phyloP scores from a whole-genome alignment of 1,140 invertebrate genomes.

The Eriosoma lanigerum region DNA sequence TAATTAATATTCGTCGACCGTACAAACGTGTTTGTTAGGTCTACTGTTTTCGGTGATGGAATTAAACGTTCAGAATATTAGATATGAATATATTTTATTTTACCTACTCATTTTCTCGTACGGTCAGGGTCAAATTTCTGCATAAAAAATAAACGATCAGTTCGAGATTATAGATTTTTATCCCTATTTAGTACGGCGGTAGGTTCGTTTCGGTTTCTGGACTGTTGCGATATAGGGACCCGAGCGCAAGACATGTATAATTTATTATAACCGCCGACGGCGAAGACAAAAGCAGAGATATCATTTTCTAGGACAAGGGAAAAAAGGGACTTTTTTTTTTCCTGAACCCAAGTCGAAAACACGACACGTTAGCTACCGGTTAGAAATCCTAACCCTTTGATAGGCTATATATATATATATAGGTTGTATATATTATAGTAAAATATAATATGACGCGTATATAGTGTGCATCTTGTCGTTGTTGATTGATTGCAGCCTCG shows the following conservation, averaged over 20 bases:
- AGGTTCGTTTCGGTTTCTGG: neutral
- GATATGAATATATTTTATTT: too few relatives aligned
- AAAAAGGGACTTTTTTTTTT: neutral
- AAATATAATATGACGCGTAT: neutral
- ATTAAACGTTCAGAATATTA: too few relatives aligned
- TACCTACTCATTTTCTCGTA: too few relatives aligned
- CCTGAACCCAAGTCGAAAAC: neutral
- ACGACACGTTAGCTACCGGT: neutral
- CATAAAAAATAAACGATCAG: neutral
- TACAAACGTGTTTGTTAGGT: too few relatives aligned
- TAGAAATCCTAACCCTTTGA: slow-evolving; percentile 8
- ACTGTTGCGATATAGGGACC: neutral
- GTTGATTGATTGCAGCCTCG: slow-evolving; percentile 49
- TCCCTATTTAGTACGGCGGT: too few relatives aligned
- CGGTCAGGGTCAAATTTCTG: neutral
- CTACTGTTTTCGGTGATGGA: too few relatives aligned
- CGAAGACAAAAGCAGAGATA: neutral
- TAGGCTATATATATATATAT: neutral
- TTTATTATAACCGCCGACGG: neutral
- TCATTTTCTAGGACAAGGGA: neutral
- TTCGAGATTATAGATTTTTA: slow-evolving; percentile 4
- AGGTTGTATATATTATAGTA: neutral
- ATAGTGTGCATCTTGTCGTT: slow-evolving; percentile 4
- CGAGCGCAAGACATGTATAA: too few relatives aligned
- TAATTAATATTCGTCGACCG: too few relatives aligned